phyloP scores from a whole-genome alignment of 2,797 vertebrate genomes.

The Alectoris magna region DNA sequence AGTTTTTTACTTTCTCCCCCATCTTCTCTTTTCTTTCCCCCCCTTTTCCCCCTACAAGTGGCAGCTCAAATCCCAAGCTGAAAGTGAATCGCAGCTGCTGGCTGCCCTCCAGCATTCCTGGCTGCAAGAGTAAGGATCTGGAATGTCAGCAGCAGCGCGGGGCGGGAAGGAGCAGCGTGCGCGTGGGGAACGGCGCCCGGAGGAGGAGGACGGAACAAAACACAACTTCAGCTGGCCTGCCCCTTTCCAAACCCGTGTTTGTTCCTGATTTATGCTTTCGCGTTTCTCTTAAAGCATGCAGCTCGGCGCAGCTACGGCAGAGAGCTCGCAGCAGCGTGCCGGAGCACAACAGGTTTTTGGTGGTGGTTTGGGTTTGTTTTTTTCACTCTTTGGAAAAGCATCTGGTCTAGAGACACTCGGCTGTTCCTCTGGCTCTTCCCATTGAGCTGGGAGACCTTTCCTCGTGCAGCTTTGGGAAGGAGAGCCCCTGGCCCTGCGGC shows the following conservation, averaged over 20 bases:
- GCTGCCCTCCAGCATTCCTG: conserved; percentile 83
- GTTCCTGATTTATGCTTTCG: conserved; percentile 73
- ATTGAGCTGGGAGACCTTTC: background rate
- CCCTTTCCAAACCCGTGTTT: conserved; percentile 64
- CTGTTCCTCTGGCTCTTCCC: background rate
- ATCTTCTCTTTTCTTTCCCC: background rate
- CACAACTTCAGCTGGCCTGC: conserved; percentile 74
- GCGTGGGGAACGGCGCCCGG: conserved; percentile 63
- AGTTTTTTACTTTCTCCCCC: background rate
- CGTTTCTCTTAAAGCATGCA: conserved; percentile 22
- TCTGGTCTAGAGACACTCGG: conserved; percentile 1
- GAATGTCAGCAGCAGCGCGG: conserved; percentile 79
- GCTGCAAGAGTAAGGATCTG: conserved; percentile 78
- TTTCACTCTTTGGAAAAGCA: background rate
- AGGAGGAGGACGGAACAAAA: conserved; percentile 75
- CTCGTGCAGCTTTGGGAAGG: background rate
- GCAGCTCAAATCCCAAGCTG: conserved; percentile 79
- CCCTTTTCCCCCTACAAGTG: conserved; percentile 64
- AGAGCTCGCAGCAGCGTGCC: background rate
- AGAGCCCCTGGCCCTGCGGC: background rate
- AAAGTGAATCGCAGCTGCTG: conserved; percentile 81
- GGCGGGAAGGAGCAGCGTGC: conserved; percentile 72
- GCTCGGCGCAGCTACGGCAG: conserved; percentile 9
- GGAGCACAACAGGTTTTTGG: background rate
- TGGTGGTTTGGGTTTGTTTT: background rate